Evolutionary conservation across 2,888 invertebrate species (phyloP), one percentile per base, ranked within the genome.

Genomic region (Lasioglossum malachurum): DNA sequence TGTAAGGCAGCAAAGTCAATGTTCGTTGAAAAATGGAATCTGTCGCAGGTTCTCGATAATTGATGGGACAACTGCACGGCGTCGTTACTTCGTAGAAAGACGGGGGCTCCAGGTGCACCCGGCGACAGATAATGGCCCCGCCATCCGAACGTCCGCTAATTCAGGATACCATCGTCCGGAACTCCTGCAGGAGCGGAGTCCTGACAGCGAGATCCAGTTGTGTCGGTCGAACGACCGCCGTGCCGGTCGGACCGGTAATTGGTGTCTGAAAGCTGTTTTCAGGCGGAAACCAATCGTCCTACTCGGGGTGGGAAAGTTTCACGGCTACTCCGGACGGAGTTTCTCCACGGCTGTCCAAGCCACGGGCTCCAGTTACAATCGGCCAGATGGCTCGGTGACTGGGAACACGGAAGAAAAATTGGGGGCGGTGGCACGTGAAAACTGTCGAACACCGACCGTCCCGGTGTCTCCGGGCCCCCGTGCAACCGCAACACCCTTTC

Each of bases 191-290:
- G 44, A 49, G 44, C 27, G 14, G 69, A 86, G 79, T 64, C 76
- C 86, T 79, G 87, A 60, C 82, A 53, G 44, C 67, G 78, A 79
- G 86, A 82, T 87, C 82, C 82, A 60, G 60, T 82, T 86, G 78
- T 86, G 78, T 86, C 86, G 86, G 67, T 73, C 75, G 86, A 78
- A 49, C 69, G 86, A 81, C 67, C 78, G n/a, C 41, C 64, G 53
- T 78, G 31, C 35, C 71, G 60, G 35, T 46, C 12, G 46, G 27
- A 35, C 80, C 75, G 79, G 79, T 87, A 87, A 82, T 87, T 80
- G 83, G 75, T 71, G 81, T 73, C 84, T 72, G 82, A 84, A 88
- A 87, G 87, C 88, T 84, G 87, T 88, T 84, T 84, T 82, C 87
- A 82, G 72, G 31, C 74, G 82, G 84, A 87, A 87, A 87, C 84